A percentile compares a stretch with the other conserved stretches of the same genome.
Evolutionary conservation across 2,888 invertebrate species (phyloP).

Genomic region (Opisthograptis luteolata): DNA sequence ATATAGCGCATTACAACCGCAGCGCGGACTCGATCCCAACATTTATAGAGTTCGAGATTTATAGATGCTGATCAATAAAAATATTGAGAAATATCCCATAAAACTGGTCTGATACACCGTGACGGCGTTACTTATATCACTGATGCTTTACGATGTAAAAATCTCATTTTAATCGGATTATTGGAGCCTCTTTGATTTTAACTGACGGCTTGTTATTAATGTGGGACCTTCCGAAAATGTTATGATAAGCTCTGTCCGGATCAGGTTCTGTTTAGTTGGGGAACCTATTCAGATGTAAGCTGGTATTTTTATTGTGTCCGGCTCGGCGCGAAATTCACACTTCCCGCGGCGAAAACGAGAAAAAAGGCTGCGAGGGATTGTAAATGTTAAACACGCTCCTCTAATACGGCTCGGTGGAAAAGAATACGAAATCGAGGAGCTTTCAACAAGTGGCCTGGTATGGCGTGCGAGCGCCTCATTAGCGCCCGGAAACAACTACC

Average conservation of each 20-base stretch:
- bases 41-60: slow-evolving; percentile 64
- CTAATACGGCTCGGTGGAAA: slow-evolving; percentile 44
- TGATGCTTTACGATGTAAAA: slow-evolving; percentile 58
- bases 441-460: slow-evolving; percentile 42
- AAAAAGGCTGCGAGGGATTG: slow-evolving; percentile 57
- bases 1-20: slow-evolving; percentile 52
- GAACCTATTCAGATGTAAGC: slow-evolving; percentile 43
- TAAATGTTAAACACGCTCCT: slow-evolving; percentile 60
- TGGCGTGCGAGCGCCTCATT: slow-evolving; percentile 49
- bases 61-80: slow-evolving; percentile 69
- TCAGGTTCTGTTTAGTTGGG: slow-evolving; percentile 34
- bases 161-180: slow-evolving; percentile 64
- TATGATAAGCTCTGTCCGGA: slow-evolving; percentile 37
- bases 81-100: slow-evolving; percentile 61
- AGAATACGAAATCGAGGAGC: slow-evolving; percentile 52
- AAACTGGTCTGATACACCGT: slow-evolving; percentile 53
- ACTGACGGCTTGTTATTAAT: slow-evolving; percentile 46
- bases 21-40: slow-evolving; percentile 48
- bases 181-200: slow-evolving; percentile 52
- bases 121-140: slow-evolving; percentile 47
- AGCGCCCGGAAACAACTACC: slow-evolving; percentile 46
- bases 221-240: slow-evolving; percentile 43
- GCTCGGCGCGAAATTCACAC: slow-evolving; percentile 64
- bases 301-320: slow-evolving; percentile 52
- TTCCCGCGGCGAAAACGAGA: slow-evolving; percentile 52